Base-by-base conservation (phyloP, 1,140 invertebrate species). In the Calliphora vicina region DNA sequence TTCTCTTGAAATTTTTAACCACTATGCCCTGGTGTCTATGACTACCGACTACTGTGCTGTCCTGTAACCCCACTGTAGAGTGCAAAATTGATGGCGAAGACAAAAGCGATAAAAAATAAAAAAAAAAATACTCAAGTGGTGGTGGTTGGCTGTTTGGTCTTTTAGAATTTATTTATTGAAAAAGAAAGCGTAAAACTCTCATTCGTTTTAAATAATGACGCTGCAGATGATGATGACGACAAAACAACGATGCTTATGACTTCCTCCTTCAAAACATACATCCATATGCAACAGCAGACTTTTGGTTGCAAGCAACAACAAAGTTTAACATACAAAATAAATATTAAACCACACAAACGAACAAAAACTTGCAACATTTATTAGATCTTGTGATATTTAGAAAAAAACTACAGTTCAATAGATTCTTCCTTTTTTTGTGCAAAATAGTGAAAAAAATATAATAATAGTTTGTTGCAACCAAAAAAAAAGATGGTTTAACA, bases 91-190 rank as follows among this genome's bases (percentile, higher is more conserved):
- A 29, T 29, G 29, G 35, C 35, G 0, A 35, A n/a, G n/a, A n/a
- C n/a, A n/a, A n/a, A n/a, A n/a, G n/a, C n/a, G n/a, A n/a, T n/a
- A n/a, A n/a, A n/a, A n/a, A n/a, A n/a, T n/a, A 35, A 35, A 35
- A 35, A 35, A 1, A 1, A 2, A 8, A 35, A 6, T 15, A 50
- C 12, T 50, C 0, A 15, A 50, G 45, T 50, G 2, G 1, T 35
- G 35, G 35, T 35, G 35, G 6, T 35, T 35, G 35, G 2, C 5
- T 23, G 61, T 67, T 67, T 23, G 20, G 23, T 67, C n/a, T 67
- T 67, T 67, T 25, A 67, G 61, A 67, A 67, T 67, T 50, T 35
- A 57, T 57, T 57, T 67, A 67, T 67, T 67, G 61, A 67, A 67
- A 67, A 67, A 67, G 61, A 67, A 67, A 67, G 57, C 57, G 57